Evolutionary conservation across 92 coral and sea anemone genomes (phyloP).

Genomic region (Zoanthus sansibaricus): DNA sequence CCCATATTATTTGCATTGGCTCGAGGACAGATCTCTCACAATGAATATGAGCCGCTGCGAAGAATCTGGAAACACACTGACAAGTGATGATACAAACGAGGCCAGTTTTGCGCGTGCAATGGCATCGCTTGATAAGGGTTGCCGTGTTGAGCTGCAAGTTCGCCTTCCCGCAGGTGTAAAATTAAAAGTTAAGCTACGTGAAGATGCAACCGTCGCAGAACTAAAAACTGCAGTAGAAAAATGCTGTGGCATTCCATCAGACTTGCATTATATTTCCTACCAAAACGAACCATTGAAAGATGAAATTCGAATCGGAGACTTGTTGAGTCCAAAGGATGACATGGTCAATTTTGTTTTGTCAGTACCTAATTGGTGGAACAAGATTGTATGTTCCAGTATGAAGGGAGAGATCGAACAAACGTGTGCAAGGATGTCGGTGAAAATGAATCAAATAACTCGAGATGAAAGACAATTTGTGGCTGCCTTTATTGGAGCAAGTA

Average conservation of each 20-base stretch:
- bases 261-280: constrained; percentile 52
- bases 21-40: not conserved
- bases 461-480: constrained; percentile 69
- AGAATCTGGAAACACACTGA: not conserved
- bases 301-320: constrained; percentile 57
- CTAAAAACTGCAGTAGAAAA: constrained; percentile 56
- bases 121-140: not conserved
- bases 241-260: constrained; percentile 62
- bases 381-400: constrained; percentile 59
- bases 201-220: constrained; percentile 43
- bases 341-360: constrained; percentile 30
- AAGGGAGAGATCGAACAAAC: constrained; percentile 64
- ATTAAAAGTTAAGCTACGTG: constrained; percentile 10
- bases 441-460: constrained; percentile 66
- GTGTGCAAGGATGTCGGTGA: constrained; percentile 52
- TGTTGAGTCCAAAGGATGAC: not conserved
- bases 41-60: not conserved
- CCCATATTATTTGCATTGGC: not conserved
- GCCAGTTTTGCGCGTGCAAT: not conserved
- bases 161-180: constrained; percentile 41
- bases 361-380: constrained; percentile 63
- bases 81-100: not conserved
- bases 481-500: constrained; percentile 65
- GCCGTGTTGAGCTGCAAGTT: constrained; percentile 5
- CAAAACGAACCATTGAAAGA: constrained; percentile 41